Conservation (phyloP, 2,888 invertebrate genomes). For the Archaeoteleia sp. region DNA sequence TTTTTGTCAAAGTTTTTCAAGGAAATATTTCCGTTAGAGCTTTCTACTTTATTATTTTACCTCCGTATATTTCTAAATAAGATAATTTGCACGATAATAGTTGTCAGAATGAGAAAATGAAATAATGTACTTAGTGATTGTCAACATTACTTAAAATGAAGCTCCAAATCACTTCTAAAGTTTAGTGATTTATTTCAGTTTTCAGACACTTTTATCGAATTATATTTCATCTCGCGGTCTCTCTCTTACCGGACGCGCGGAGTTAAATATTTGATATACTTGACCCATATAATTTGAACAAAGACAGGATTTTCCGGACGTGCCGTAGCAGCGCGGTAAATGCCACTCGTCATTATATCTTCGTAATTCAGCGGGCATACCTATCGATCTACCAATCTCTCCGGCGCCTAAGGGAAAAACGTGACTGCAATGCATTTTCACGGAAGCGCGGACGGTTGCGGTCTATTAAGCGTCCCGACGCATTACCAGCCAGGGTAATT, state of each 20-base stretch:
- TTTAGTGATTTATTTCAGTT: not conserved
- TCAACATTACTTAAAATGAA: not conserved
- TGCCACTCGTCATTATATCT: constrained; percentile 53
- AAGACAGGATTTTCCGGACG: constrained; percentile 38
- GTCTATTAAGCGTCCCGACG: constrained; percentile 49
- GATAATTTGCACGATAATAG: too few species aligned
- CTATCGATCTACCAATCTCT: constrained; percentile 55
- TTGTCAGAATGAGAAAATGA: too few species aligned
- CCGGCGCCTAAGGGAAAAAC: constrained; percentile 57
- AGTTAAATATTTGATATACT: constrained; percentile 45
- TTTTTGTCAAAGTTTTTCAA: too few species aligned
- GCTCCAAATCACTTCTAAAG: constrained; percentile 4
- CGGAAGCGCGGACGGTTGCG: constrained; percentile 46
- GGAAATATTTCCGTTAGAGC: too few species aligned
- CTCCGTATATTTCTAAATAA: too few species aligned
- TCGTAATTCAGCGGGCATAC: constrained; percentile 55
- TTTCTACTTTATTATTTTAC: too few species aligned
- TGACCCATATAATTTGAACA: constrained; percentile 42
- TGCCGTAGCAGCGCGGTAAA: constrained; percentile 48
- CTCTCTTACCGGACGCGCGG: constrained; percentile 14
- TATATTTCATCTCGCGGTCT: constrained; percentile 16
- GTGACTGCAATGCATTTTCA: constrained; percentile 58
- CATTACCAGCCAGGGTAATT: constrained; percentile 52
- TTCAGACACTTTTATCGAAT: too few species aligned
- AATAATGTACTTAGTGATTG: too few species aligned